A percentile compares a stretch with the other conserved stretches of the same genome.
Evolutionary conservation across 2,113 vertebrate genomes (phyloP).

Genomic region (Laticauda colubrina): DNA sequence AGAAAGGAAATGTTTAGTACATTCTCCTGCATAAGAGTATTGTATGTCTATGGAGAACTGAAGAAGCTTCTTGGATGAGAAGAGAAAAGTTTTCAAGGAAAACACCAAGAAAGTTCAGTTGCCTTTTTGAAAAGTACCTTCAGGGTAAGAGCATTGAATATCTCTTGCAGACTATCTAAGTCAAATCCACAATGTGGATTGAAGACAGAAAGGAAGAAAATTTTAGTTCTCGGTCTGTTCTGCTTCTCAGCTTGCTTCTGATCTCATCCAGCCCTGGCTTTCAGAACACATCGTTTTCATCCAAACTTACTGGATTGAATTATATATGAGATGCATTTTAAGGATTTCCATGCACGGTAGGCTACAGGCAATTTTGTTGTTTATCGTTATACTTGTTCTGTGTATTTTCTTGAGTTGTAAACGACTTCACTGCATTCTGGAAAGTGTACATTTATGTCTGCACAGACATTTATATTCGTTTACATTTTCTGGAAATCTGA

Average conservation of each 20-base stretch:
- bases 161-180: not conserved
- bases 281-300: not conserved
- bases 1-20: not conserved
- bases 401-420: not conserved
- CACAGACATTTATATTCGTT: not conserved
- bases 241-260: not conserved
- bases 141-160: not conserved
- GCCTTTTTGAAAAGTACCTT: not conserved
- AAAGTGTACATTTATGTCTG: not conserved
- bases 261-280: not conserved
- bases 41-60: not conserved
- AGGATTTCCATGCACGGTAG: not conserved
- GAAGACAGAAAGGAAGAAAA: not conserved
- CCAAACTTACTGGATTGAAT: not conserved
- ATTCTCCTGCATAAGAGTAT: not conserved
- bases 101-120: not conserved
- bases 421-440: not conserved
- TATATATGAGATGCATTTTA: not conserved
- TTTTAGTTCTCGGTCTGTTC: not conserved
- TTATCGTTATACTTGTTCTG: not conserved
- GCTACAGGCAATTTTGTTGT: not conserved
- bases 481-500: not conserved
- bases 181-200: not conserved
- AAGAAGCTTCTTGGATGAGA: not conserved
- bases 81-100: not conserved